A percentile compares a stretch with the other conserved stretches of the same genome.
phyloP scores from a whole-genome alignment of 2,888 invertebrate species.

The Acleris laterana region DNA sequence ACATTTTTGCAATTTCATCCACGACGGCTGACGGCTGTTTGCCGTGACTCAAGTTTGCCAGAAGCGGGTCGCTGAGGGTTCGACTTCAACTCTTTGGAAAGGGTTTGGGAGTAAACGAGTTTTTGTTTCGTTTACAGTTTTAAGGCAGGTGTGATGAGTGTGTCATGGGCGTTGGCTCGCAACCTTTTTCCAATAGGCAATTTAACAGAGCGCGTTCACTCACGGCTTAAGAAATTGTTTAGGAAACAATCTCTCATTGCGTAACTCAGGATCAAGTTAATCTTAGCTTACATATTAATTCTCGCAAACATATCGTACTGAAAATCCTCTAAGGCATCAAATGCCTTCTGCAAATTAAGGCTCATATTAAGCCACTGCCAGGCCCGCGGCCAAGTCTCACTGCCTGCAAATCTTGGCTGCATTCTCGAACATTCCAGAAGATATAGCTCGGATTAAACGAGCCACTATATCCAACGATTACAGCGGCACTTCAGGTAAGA shows the following conservation, averaged over 20 bases:
- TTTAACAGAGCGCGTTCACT: conserved; percentile 1
- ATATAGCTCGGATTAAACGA: conserved; percentile 80
- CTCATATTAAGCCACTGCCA: conserved; percentile 69
- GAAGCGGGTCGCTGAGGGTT: conserved; percentile 64
- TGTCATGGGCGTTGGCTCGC: conserved; percentile 28
- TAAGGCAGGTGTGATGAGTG: conserved; percentile 34
- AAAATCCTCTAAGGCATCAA: conserved; percentile 49
- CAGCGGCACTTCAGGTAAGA: conserved; percentile 76
- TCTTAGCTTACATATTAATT: conserved; percentile 13
- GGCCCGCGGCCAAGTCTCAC: conserved; percentile 78
- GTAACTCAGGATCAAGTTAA: not conserved
- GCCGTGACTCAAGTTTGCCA: conserved; percentile 62
- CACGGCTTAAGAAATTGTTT: not conserved
- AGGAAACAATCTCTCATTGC: not conserved
- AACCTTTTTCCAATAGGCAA: conserved; percentile 21
- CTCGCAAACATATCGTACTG: conserved; percentile 18
- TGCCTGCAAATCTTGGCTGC: conserved; percentile 80
- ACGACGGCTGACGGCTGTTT: conserved; percentile 78
- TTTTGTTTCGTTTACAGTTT: conserved; percentile 50
- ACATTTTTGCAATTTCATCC: conserved; percentile 84
- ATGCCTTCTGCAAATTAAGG: conserved; percentile 64
- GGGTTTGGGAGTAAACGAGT: conserved; percentile 70
- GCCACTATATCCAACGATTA: conserved; percentile 81
- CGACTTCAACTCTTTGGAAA: conserved; percentile 73
- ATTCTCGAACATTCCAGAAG: conserved; percentile 81